phyloP scores from a whole-genome alignment of 2,113 vertebrate genomes.

The Oncorhynchus nerka region DNA sequence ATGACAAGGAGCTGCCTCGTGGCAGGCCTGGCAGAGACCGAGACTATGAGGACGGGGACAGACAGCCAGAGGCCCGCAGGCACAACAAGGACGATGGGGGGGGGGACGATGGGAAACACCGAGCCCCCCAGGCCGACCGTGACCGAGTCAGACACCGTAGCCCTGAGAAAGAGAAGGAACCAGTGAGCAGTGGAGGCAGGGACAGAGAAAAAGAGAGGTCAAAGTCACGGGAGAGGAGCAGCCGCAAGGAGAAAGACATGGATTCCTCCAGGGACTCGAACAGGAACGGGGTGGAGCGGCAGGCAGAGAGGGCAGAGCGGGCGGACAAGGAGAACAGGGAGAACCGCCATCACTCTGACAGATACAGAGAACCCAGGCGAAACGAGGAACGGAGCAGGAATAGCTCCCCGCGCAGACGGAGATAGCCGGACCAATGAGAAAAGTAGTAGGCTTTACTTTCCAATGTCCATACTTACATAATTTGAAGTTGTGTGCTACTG shows the following conservation, averaged over 20 bases:
- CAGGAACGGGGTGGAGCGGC: constrained; percentile 65
- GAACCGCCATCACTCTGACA: constrained; percentile 55
- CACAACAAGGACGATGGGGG: constrained; percentile 46
- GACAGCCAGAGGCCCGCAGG: constrained; percentile 31
- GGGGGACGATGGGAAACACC: background rate
- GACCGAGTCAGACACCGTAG: constrained; percentile 3
- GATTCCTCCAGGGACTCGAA: constrained; percentile 45
- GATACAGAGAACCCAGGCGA: constrained; percentile 67
- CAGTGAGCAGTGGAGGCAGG: constrained; percentile 52
- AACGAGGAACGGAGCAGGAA: constrained; percentile 63
- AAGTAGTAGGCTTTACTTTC: background rate
- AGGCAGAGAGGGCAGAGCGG: constrained; percentile 47
- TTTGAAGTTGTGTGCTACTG: too few species aligned
- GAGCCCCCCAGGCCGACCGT: constrained; percentile 11
- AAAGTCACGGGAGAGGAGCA: constrained; percentile 68
- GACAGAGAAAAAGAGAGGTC: constrained; percentile 69
- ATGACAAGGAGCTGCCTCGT: background rate
- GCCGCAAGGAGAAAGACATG: constrained; percentile 54
- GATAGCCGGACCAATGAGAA: constrained; percentile 42
- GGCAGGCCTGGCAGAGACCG: constrained; percentile 10
- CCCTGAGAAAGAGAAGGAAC: constrained; percentile 37
- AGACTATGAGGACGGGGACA: background rate
- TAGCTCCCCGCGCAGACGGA: constrained; percentile 69
- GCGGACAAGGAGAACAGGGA: constrained; percentile 63
- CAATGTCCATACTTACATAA: background rate